Evolutionary conservation across 2,888 invertebrate species (phyloP).

Genomic region (Acanthosepion esculentum): DNA sequence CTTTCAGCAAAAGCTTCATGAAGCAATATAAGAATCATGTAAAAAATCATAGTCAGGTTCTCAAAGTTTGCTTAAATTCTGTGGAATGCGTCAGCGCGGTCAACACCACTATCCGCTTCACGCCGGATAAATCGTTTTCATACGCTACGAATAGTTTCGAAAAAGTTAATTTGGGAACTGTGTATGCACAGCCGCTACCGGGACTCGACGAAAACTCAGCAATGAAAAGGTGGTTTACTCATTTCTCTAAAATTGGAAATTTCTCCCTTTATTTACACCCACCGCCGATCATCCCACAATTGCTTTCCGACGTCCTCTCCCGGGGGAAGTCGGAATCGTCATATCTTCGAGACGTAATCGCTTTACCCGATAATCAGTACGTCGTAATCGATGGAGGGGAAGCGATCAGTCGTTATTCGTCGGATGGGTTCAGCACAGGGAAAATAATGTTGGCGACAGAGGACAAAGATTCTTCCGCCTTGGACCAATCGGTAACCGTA

Average conservation of each 20-base stretch:
- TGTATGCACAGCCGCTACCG: background rate
- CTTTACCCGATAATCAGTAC: background rate
- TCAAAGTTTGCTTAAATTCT: background rate
- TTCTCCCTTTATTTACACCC: background rate
- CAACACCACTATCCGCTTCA: background rate
- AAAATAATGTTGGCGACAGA: background rate
- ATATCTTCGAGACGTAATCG: background rate
- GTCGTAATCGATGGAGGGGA: background rate
- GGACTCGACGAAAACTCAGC: background rate
- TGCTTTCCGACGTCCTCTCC: background rate
- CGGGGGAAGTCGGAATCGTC: background rate
- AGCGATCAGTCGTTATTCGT: background rate
- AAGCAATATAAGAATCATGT: background rate
- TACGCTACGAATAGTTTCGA: background rate
- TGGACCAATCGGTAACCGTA: background rate
- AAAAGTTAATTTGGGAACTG: background rate
- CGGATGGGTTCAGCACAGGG: background rate
- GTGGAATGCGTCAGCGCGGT: background rate
- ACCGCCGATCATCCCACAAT: background rate
- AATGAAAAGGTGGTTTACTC: background rate
- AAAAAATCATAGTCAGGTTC: background rate
- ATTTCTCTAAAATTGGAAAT: background rate
- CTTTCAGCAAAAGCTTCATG: background rate
- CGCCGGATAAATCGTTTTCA: background rate
- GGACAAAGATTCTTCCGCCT: background rate